Percentiles rank a stretch among this genome's conserved stretches.
phyloP scores from a whole-genome alignment of 2,888 invertebrate species.

The Clostera curtula region DNA sequence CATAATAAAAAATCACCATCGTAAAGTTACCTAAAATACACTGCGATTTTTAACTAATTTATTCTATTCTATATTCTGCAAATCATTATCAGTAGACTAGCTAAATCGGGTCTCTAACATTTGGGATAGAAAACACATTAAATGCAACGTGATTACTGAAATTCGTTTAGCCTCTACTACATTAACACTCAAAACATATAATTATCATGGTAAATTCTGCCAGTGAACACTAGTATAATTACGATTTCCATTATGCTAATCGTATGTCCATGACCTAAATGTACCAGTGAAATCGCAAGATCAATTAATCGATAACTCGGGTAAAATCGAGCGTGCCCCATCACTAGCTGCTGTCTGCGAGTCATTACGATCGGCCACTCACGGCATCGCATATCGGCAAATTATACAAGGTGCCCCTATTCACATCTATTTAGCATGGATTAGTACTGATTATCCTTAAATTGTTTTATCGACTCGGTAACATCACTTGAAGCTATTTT shows the following conservation, averaged over 20 bases:
- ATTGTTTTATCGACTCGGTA: constrained; percentile 30
- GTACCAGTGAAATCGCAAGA: constrained; percentile 11
- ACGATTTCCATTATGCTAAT: constrained; percentile 1
- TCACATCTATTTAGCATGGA: constrained; percentile 53
- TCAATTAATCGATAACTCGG: constrained; percentile 19
- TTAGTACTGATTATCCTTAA: constrained; percentile 44
- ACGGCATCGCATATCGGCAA: constrained; percentile 36
- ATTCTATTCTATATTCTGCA: too few species aligned
- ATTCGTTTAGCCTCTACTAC: too few species aligned
- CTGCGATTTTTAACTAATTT: too few species aligned
- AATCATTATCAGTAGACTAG: too few species aligned
- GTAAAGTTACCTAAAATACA: too few species aligned
- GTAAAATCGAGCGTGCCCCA: constrained; percentile 14
- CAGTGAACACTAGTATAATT: too few species aligned
- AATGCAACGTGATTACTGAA: too few species aligned
- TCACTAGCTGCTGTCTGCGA: constrained; percentile 37
- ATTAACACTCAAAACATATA: background rate
- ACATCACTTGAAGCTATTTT: constrained; percentile 20
- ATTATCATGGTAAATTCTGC: too few species aligned
- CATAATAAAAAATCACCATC: too few species aligned
- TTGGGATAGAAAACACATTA: too few species aligned
- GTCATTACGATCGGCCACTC: constrained; percentile 30
- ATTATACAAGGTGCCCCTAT: constrained; percentile 53
- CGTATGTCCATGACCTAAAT: constrained; percentile 5
- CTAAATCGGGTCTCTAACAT: too few species aligned